Evolutionary conservation across 2,797 vertebrate species (phyloP), one percentile per base, ranked within the genome.

Genomic region (Centroberyx gerrardi): DNA sequence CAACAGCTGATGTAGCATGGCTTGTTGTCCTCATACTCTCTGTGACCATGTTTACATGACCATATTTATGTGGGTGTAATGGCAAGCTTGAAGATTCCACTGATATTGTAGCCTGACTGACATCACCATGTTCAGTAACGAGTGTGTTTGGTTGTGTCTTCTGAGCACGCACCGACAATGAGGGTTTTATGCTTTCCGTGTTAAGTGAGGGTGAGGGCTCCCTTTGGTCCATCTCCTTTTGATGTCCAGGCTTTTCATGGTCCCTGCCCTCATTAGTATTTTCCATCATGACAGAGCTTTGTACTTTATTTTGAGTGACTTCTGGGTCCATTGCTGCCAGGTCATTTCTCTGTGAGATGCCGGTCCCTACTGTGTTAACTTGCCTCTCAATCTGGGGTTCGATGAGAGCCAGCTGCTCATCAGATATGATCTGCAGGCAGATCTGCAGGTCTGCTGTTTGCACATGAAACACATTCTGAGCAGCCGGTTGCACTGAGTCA

Each of bases 401-500:
- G 28, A 94, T 94, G 33, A 95, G 88, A 17, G 95, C 94, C 55
- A 96, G 72, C 87, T 95, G 94, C 82, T 95, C 94, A 0, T 95
- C 95, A 28, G 95, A 95, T 85, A 96, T 95, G 44, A 96, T 91
- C 80, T 96, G 93, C 63, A 95, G 87, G 71, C 94, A 93, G 62
- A 96, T 95, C 82, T 96, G 95, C 40, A 96, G 94, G 65, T 95
- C 95, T 62, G 93, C 90, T 10, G 94, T 95, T 51, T 92, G 93
- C 31, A 95, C 89, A 22, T 94, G 94, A 88, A 94, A 95, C 46
- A 93, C 92, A 4, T 94, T 94, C 56, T 92, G 92, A 81, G 83
- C 80, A 10, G 85, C 42, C n/a, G 88, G 53, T 31, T 89, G 87
- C 15, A 64, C 68, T 22, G 80, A 78, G n/a, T 88, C 84, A 58